Conservation (phyloP, 2,888 invertebrate species). For the Pollenia labialis region DNA sequence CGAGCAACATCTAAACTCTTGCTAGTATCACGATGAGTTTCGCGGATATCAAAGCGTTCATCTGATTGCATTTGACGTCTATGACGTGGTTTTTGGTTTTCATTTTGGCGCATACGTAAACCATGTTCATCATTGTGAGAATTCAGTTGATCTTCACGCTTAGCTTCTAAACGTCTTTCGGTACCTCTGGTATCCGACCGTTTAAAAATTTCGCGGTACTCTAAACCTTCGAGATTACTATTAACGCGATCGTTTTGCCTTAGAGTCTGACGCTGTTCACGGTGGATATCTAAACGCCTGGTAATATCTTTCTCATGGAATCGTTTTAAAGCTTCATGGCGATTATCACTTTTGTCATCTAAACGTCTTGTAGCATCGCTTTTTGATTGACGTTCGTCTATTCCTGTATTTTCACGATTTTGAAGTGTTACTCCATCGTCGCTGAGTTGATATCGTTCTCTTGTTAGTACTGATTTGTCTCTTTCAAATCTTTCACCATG, state of each 20-base stretch:
- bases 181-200: background rate
- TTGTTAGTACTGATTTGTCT: background rate
- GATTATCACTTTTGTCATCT: conserved; percentile 5
- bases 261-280: background rate
- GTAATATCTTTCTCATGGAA: background rate
- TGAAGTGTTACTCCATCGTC: too few relatives aligned
- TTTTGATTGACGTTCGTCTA: background rate
- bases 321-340: conserved; percentile 22
- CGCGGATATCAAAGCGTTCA: too few relatives aligned
- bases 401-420: background rate
- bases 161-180: background rate
- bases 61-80: conserved; percentile 1
- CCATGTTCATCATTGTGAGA: background rate
- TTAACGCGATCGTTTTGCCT: background rate
- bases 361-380: conserved; percentile 31
- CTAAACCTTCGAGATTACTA: background rate
- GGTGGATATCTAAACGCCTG: background rate
- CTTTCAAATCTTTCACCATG: background rate
- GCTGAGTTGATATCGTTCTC: background rate
- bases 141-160: background rate
- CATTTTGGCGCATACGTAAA: background rate
- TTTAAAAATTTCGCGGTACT: background rate
- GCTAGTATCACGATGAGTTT: background rate
- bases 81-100: background rate
- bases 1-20: background rate